Base-by-base conservation (phyloP, 2,888 invertebrate species). In the Glaucopsyche alexis region DNA sequence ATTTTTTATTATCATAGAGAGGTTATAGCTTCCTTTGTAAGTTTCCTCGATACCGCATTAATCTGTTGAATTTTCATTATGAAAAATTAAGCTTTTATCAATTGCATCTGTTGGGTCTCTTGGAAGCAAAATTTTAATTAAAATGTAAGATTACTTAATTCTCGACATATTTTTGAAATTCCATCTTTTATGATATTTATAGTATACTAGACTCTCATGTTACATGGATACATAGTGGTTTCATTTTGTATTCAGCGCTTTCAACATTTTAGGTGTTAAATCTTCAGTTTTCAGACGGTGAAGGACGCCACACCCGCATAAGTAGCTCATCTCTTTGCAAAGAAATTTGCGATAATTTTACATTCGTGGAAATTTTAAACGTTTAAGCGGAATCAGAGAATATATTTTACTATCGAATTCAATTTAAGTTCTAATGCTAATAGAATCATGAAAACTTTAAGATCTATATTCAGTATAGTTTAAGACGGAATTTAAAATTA, bases 261-360 rank as follows among this genome's bases (percentile, higher is more conserved):
- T 72, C 74, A 66, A 74, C 74, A 75, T 75, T 76, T 78, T 77
- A 76, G 73, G 76, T 78, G 78, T 79, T 76, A 80, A 84, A 81
- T 76, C 76, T 75, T 78, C 75, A 74, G 78, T 80, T 74, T 78
- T 79, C 79, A 80, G 77, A 71, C 71, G 55, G 67, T 64, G 47
- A 71, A 19, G 71, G 66, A 65, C 71, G 65, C 50, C 72, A 72
- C 74, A 74, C 70, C 72, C 74, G 72, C 69, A 73, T 77, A 79
- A 81, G 79, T 79, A 78, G 72, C 75, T 74, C 74, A 76, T 77
- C 77, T 80, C 80, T 77, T 80, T 81, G 81, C 80, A 78, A 84
- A 82, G 79, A 77, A 77, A 77, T 74, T 77, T 73, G 73, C 71
- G 73, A 76, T 73, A 79, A 79, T 79, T 77, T 67, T 67, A 45